A percentile compares a stretch with the other conserved stretches of the same genome.
phyloP scores from a whole-genome alignment of 2,113 vertebrate genomes.

The Protomyctophum bolini region DNA sequence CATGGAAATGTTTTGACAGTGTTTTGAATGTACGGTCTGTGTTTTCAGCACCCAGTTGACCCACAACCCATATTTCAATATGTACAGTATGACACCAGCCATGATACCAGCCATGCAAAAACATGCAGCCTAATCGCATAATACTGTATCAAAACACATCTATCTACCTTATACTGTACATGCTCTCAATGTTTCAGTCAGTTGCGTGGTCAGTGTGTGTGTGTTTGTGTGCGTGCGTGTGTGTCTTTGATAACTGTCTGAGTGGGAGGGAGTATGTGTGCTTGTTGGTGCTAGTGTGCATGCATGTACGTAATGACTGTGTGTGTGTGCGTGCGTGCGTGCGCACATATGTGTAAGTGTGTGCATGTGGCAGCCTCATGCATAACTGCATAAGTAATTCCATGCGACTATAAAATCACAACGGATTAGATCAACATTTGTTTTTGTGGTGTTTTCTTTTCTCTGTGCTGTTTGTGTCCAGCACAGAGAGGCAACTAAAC shows the following conservation, averaged over 20 bases:
- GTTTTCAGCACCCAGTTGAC: conserved; percentile 28
- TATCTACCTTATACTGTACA: conserved; percentile 56
- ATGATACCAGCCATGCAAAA: conserved; percentile 57
- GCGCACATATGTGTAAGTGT: conserved; percentile 22
- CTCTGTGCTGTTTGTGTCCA: conserved; percentile 30
- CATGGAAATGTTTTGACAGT: conserved; percentile 36
- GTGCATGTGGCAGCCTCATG: conserved; percentile 16
- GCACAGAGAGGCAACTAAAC: conserved; percentile 20
- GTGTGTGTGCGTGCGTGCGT: conserved; percentile 12
- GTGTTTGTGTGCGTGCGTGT: conserved; percentile 13
- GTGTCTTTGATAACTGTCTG: not conserved
- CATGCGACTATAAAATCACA: conserved; percentile 62
- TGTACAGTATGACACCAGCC: conserved; percentile 55
- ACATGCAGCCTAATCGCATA: conserved; percentile 54
- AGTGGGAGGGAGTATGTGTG: too few relatives aligned
- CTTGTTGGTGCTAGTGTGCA: too few relatives aligned
- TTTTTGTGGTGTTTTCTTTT: conserved; percentile 37
- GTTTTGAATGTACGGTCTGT: conserved; percentile 23
- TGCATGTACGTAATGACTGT: conserved; percentile 20
- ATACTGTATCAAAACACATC: conserved; percentile 61
- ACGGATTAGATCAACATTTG: conserved; percentile 62
- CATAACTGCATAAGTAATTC: conserved; percentile 54
- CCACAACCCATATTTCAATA: conserved; percentile 53
- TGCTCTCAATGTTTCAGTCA: conserved; percentile 44
- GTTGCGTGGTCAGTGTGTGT: conserved; percentile 30